Evolutionary conservation across 1,140 invertebrate species (phyloP).

Genomic region (Theocolax elegans): DNA sequence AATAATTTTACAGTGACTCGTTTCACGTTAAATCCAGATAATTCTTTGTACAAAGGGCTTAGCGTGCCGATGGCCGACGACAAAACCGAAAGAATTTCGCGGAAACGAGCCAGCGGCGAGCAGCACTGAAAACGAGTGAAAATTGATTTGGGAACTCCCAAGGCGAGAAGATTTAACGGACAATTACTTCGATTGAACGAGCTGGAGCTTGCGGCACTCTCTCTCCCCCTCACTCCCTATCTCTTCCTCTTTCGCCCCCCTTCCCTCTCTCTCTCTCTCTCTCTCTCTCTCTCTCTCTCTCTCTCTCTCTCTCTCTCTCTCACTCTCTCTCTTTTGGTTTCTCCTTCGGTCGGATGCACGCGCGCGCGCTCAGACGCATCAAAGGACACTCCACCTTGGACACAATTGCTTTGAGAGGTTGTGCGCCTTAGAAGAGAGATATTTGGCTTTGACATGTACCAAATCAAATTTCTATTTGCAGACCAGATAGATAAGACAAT

Average conservation of each 20-base stretch:
- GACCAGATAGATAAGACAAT: conserved; percentile 20
- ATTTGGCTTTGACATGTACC: conserved; percentile 23
- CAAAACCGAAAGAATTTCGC: conserved; percentile 1
- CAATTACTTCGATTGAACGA: conserved; percentile 59
- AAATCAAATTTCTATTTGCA: conserved; percentile 23
- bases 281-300: too few relatives aligned
- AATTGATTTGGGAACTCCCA: conserved; percentile 51
- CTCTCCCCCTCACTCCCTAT: background rate
- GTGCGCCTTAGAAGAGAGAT: conserved; percentile 10
- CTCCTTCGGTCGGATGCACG: too few relatives aligned
- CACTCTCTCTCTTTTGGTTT: background rate
- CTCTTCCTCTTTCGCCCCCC: background rate
- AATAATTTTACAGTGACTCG: background rate
- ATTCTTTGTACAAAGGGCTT: conserved; percentile 14
- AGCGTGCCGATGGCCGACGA: background rate
- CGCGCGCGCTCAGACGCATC: too few relatives aligned
- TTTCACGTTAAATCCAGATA: background rate
- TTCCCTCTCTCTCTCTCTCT: too few relatives aligned
- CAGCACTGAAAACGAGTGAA: conserved; percentile 19
- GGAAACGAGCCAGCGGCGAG: background rate
- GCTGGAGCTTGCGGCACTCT: conserved; percentile 28
- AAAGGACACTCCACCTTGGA: conserved; percentile 44
- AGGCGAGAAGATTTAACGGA: conserved; percentile 53
- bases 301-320: background rate
- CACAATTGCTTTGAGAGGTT: conserved; percentile 1